Conservation (phyloP, 35 echinoderm and acorn worm genomes). For the Lytechinus pictus region DNA sequence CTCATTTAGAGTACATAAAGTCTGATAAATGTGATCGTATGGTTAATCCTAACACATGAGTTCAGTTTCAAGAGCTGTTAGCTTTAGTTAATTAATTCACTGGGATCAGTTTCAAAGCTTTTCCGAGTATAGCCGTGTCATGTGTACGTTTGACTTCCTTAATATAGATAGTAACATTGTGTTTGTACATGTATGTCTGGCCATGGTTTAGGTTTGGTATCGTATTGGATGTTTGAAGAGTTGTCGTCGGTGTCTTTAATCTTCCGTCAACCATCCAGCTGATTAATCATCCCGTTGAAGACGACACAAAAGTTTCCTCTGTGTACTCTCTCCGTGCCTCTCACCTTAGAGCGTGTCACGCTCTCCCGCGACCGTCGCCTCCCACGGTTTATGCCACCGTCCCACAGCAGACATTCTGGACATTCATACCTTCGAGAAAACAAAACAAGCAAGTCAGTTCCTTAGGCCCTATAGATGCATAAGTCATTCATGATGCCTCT, state of each 20-base stretch:
- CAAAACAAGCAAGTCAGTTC: slow-evolving; percentile 18
- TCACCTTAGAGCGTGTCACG: background rate
- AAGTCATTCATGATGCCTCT: background rate
- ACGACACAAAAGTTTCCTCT: slow-evolving; percentile 1
- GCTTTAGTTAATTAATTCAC: background rate
- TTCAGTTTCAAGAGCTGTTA: background rate
- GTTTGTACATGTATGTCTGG: background rate
- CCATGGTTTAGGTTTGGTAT: background rate
- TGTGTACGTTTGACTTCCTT: background rate
- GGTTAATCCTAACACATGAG: background rate
- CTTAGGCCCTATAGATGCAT: background rate
- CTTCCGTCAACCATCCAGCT: background rate
- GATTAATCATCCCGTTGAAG: background rate
- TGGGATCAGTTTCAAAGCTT: background rate
- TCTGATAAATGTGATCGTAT: background rate
- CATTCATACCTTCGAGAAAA: background rate
- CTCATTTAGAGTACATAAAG: background rate
- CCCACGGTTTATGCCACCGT: background rate
- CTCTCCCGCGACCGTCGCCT: background rate
- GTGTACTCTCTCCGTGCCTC: background rate
- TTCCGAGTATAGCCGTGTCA: background rate
- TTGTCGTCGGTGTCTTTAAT: background rate
- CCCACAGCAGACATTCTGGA: background rate
- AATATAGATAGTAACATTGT: background rate
- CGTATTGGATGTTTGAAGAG: background rate